Base-by-base conservation (phyloP, 2,113 vertebrate genomes). In the Falcunculus frontatus region DNA sequence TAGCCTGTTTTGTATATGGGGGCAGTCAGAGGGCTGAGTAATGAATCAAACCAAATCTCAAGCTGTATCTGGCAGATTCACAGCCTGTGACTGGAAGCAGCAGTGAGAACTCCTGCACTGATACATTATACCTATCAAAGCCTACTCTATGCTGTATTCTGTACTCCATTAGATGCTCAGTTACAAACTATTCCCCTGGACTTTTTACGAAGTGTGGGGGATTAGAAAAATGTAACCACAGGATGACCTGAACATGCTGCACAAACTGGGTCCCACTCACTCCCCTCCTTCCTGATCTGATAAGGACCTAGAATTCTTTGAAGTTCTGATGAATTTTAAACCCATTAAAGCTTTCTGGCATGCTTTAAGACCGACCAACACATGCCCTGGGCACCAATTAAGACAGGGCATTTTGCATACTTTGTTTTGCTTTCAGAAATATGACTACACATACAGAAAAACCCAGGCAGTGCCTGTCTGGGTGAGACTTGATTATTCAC, bases 291-390 rank as follows among this genome's bases (percentile, higher is more conserved):
- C 21, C 60, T 74, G 23, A 78, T 55, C 46, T 68, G 47, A 63
- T 44, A 63, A 81, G 16, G 7, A 80, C n/a, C 17, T 39, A 79
- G 33, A 65, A 44, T 37, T 69, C 56, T 67, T 44, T 57, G 35
- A 87, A 72, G 14, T 84, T 80, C 29, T 50, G 39, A 72, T 63
- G 25, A 81, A 76, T 73, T 84, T 90, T 59, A 92, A 92, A 57
- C 19, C 14, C 19, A 50, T 35, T 63, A 32, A 17, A 84, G 32
- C 20, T n/a, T 81, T 77, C 44, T 68, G 7, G 13, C 18, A 78
- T 69, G 23, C 19, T 77, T 82, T 88, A 44, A 75, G 21, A 32
- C 75, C 32, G 20, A 91, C 41, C 27, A 67, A 27, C 27, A 70
- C 22, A 19, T 42, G 19, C 13, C 50, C 37, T 52, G 39, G 76